Base-by-base conservation (phyloP, 1,140 invertebrate species). In the Calephelis virginiensis region DNA sequence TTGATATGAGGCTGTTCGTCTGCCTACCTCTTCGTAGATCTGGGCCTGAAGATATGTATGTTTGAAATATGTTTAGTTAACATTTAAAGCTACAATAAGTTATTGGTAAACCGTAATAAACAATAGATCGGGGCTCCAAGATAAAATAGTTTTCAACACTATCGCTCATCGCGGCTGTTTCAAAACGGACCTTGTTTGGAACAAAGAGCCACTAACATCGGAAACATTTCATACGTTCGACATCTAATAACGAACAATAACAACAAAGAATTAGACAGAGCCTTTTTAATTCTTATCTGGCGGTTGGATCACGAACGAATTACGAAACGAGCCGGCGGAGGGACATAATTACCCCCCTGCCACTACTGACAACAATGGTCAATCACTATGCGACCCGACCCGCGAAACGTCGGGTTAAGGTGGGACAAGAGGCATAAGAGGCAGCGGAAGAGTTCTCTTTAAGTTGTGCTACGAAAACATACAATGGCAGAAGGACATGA, bases 351-450 rank as follows among this genome's bases (percentile, higher is more conserved):
- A 70, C 76, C 65, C 49, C 43, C 61, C 59, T 61, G 66, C 38
- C 63, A 48, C 67, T 46, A 59, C 67, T 66, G 49, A 69, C 71
- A 73, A 79, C 77, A 77, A 79, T 77, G 77, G 72, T 76, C 76
- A 74, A 82, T 82, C 75, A 77, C 68, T 67, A 65, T 50, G 66
- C 69, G 75, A 74, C 61, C 74, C 11, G 40, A 59, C 43, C 12
- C 40, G 62, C 43, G 45, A 68, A 17, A 43, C 40, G 67, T 12
- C 8, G n/a, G 40, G 6, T 8, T 28, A 10, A 43, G 37, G 9
- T 9, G 43, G 2, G n/a, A n/a, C 43, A 38, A 6, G 45, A 6
- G 6, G 9, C 46, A 38, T 53, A 28, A 40, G 46, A 53, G 67
- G 13, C 1, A 64, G 63, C 63, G 61, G 17, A 10, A 61, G 40